Evolutionary conservation across 2,113 vertebrate species (phyloP), one percentile per base, ranked within the genome.

Genomic region (Phylloscopus trochiloides): DNA sequence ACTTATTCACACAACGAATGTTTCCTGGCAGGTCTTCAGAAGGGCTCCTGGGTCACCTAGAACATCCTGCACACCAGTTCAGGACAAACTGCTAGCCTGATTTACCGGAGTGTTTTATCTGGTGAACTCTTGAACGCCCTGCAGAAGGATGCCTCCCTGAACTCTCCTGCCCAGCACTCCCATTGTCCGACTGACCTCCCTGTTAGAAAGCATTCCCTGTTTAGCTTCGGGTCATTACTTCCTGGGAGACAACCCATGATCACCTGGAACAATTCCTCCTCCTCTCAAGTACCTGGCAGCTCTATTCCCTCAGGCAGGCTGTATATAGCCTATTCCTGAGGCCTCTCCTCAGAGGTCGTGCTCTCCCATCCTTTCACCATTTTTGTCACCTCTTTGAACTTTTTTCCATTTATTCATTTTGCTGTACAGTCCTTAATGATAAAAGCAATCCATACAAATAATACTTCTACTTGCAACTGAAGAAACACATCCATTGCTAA

Each of bases 281-380:
- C n/a, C 38, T 87, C 62, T 76, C 71, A 47, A 50, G 66, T 17
- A 48, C 62, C 68, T 54, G 59, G 57, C 61, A 72, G 65, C 36
- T 67, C 7, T 9, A 4, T 9, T 81, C 57, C 52, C 45, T 38
- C 19, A 24, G 29, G 43, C 55, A 51, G 82, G 63, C 83, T 52
- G 34, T 18, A 40, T 9, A 38, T 1, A 59, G 29, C 0, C 0
- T 2, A 1, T 5, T 84, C 72, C 78, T 18, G 11, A 76, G 21
- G 85, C 29, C 25, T 75, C 51, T 57, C 51, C 72, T 75, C 57
- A 13, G 3, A 81, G 54, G 32, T 47, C 42, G 2, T 5, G 38
- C 31, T 82, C 68, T 87, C 65, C 62, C 43, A 72, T 8, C 21
- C 18, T 92, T 81, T 87, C 20, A 87, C 26, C 26, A 29, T 73